Conservation (phyloP, 2,113 vertebrate genomes). For the Mesitornis unicolor region DNA sequence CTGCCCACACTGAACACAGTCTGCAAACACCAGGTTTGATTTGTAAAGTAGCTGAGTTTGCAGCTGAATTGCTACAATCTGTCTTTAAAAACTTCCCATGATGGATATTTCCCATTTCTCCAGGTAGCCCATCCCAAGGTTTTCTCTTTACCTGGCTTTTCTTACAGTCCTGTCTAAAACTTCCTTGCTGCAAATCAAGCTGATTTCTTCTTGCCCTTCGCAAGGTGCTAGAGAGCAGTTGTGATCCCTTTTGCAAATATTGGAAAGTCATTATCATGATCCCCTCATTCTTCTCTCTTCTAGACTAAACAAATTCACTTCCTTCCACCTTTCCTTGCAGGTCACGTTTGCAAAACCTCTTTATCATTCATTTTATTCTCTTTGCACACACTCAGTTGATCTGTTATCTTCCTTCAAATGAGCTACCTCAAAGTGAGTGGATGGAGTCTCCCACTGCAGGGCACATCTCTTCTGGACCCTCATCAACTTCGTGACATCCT, state of each 20-base stretch:
- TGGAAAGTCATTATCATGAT: slow-evolving; percentile 9
- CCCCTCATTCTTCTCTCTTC: slow-evolving; percentile 38
- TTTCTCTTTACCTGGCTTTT: not conserved
- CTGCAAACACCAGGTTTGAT: not conserved
- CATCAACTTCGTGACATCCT: not conserved
- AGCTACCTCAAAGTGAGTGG: not conserved
- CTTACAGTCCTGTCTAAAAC: not conserved
- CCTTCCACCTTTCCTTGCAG: slow-evolving; percentile 44
- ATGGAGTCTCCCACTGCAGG: not conserved
- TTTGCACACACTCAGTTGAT: not conserved
- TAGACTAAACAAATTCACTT: slow-evolving; percentile 57
- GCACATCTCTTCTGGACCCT: not conserved
- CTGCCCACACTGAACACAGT: not conserved
- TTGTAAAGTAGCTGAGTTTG: not conserved
- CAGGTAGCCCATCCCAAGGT: not conserved
- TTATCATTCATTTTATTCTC: slow-evolving; percentile 27
- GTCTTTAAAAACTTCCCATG: not conserved
- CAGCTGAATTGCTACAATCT: not conserved
- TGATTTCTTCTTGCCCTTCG: not conserved
- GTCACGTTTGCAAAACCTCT: slow-evolving; percentile 40
- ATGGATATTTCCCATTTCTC: not conserved
- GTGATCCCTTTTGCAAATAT: slow-evolving; percentile 3
- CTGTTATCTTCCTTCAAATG: not conserved
- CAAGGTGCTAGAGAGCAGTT: not conserved
- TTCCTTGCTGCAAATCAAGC: not conserved